Evolutionary conservation across 30 jellyfish, hydroid and myxozoan genomes (phyloP), one percentile per base, ranked within the genome.

Genomic region (Aurelia aurita complex sp. Pacific): DNA sequence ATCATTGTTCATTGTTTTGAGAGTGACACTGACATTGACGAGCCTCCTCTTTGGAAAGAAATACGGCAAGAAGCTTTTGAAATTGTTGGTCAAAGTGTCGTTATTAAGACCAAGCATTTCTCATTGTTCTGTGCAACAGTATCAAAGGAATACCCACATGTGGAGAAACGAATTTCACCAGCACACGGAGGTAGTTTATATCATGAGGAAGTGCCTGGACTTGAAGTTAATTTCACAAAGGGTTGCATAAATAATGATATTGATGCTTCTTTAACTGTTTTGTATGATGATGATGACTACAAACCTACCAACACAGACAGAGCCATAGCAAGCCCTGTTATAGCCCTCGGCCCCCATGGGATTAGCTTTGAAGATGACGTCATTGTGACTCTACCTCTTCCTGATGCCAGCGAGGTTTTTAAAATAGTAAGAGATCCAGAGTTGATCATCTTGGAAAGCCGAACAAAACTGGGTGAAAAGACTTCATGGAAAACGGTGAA

Each of bases 311-410:
- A 53, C 38, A 67, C 61, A 15, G 74, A 77, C 61, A 74, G 73
- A 65, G 61, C 91, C 33, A 40, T 82, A 13, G 98, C 96, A 14
- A 57, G 90, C 16, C 98, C 98, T 1, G 33, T 92, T 10, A 85
- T 92, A 10, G 82, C 86, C 0, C 87, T 92, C 18, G 97, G 97
- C 55, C 98, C 98, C 0, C 72, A 81, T 83, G 97, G 97, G 17
- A 62, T 61, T 2, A 29, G 33, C 14, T 92, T 92, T 78, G 64
- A 82, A 16, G 77, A 77, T 23, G 88, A 73, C 32, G 98, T 92
- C 63, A 72, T 43, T 4, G 93, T 92, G 34, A 92, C 97, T 8
- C 53, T 92, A 13, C 98, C 98, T 2, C 69, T 92, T 6, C 95
- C 95, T 23, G 86, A 87, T 69, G 97, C 86, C 5, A 51, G 69